Evolutionary conservation across 2,113 vertebrate species (phyloP).

Genomic region (Phaethornis superciliosus): DNA sequence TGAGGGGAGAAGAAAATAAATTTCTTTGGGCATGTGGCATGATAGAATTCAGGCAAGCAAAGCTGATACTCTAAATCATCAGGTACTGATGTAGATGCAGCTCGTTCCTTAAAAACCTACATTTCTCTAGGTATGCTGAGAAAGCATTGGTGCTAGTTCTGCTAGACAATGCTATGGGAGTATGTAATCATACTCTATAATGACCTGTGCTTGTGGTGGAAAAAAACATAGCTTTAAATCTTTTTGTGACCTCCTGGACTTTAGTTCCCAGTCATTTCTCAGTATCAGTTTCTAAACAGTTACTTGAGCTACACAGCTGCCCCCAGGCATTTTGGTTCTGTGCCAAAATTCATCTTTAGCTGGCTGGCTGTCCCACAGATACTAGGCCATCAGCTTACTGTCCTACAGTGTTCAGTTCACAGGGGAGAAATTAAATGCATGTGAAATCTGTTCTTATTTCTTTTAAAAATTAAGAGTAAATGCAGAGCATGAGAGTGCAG

Average conservation of each 20-base stretch:
- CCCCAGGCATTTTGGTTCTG: slow-evolving; percentile 16
- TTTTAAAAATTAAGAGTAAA: neutral
- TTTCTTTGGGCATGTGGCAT: neutral
- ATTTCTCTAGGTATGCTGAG: neutral
- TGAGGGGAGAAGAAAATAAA: neutral
- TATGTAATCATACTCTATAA: neutral
- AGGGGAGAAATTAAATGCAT: neutral
- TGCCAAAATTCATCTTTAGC: slow-evolving; percentile 1
- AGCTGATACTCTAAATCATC: neutral
- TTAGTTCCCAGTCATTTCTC: slow-evolving; percentile 5
- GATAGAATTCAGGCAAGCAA: neutral
- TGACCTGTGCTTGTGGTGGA: neutral
- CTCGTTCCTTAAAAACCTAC: neutral
- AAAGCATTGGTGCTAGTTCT: neutral
- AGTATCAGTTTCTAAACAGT: slow-evolving; percentile 41
- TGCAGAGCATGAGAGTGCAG: neutral
- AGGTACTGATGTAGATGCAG: neutral
- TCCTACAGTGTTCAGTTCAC: neutral
- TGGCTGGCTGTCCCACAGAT: neutral
- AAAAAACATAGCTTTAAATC: neutral
- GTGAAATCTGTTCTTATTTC: neutral
- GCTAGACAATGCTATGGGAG: neutral
- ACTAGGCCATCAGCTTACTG: neutral
- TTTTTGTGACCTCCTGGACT: neutral
- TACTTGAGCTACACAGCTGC: slow-evolving; percentile 50